Evolutionary conservation across 2,113 vertebrate genomes (phyloP), one percentile per base, ranked within the genome.

Genomic region (Cebus imitator): DNA sequence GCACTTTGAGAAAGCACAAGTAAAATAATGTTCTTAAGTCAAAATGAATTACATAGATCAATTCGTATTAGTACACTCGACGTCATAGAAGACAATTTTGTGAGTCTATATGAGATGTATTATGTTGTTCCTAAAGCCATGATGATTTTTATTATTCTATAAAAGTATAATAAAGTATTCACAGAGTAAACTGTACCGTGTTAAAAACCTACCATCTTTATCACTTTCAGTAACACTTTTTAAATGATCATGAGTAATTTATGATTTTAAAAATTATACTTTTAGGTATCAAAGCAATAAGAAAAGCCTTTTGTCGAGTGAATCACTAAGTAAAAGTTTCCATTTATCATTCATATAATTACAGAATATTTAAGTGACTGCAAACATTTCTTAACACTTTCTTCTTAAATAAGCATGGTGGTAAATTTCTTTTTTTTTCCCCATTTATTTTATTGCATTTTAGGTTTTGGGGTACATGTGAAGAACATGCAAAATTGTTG

Each of bases 321-420:
- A 55, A 30, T 94, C n/a, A 90, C 58, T 96, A 95, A 97, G 96
- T 96, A 95, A 95, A 97, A 73, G 5, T 91, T 97, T 43, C 20
- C 94, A 91, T 98, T 97, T 97, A 95, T 96, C 72, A 84, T 57
- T 93, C 43, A 93, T 97, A 76, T 93, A 98, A 78, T 96, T 85
- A 96, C n/a, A 43, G 55, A 91, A 83, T 35, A 95, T 96, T 97
- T 97, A 95, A 95, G 96, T 18, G 64, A 86, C 57, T 94, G 23
- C 23, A 92, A 97, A 94, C 6, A 76, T 82, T 70, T n/a, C 27
- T 88, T 30, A 4, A 30, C 81, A 58, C 43, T 97, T 97, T 81
- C 50, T 96, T 96, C 86, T 95, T 70, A 97, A 70, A n/a, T 96
- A 92, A 64, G 32, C 68, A 97, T 91, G 43, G 40, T 45, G 81